phyloP scores from a whole-genome alignment of 1,140 invertebrate species.

The Diorhabda sublineata region DNA sequence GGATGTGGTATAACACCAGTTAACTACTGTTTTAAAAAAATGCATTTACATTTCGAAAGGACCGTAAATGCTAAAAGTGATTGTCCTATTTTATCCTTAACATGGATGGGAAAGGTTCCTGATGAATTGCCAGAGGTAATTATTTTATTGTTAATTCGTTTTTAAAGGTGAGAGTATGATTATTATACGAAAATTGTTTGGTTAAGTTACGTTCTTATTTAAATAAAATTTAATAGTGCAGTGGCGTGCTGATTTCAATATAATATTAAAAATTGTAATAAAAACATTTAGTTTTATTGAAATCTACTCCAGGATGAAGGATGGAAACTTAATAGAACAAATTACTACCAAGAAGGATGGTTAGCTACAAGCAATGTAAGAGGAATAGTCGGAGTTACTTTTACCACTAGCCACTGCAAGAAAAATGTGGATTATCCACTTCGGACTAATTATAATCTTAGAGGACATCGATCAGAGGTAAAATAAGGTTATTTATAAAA shows the following conservation, averaged over 20 bases:
- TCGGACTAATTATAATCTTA: slow-evolving; percentile 96
- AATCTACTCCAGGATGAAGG: slow-evolving; percentile 68
- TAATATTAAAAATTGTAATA: too few species aligned
- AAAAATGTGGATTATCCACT: slow-evolving; percentile 74
- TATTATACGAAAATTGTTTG: background rate
- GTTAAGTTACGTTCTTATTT: too few species aligned
- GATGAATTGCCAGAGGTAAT: slow-evolving; percentile 88
- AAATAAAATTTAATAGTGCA: too few species aligned
- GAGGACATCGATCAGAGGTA: slow-evolving; percentile 94
- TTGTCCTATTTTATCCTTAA: slow-evolving; percentile 89
- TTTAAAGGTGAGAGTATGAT: background rate
- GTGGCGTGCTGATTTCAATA: too few species aligned
- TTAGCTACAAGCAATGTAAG: slow-evolving; percentile 91
- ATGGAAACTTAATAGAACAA: slow-evolving; percentile 90
- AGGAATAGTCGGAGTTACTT: slow-evolving; percentile 93
- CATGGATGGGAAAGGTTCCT: slow-evolving; percentile 97
- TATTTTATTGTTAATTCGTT: background rate
- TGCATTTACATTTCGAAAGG: slow-evolving; percentile 91
- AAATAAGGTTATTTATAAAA: slow-evolving; percentile 22
- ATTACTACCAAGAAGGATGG: slow-evolving; percentile 99
- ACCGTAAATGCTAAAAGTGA: slow-evolving; percentile 90
- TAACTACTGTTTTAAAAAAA: slow-evolving; percentile 41
- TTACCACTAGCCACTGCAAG: slow-evolving; percentile 88
- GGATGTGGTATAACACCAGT: background rate
- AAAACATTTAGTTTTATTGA: too few species aligned